Percentiles rank a stretch among this genome's conserved stretches.
These are phyloP conservation scores for Heliconius melpomene DNA, from an alignment of 1,140 invertebrate species.

Conservation along the genomic window DNA sequence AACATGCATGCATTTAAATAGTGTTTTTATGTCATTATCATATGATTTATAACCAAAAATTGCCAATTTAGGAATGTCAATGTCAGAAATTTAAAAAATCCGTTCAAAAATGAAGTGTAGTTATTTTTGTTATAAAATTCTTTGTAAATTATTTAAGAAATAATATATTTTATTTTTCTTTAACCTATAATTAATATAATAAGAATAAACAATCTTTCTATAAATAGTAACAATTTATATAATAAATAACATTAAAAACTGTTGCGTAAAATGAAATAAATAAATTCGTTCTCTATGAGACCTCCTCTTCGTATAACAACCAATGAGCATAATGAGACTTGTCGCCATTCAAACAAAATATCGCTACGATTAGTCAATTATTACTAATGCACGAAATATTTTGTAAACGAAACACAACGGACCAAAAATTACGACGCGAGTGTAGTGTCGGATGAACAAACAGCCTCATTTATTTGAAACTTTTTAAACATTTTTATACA, in stretches of 20 bases:
- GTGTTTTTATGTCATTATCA: neutral
- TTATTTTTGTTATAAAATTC: too few species aligned
- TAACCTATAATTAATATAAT: neutral
- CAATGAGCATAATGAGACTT: slow-evolving; percentile 54
- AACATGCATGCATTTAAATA: neutral
- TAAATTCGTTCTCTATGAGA: slow-evolving; percentile 38
- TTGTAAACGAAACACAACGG: slow-evolving; percentile 56
- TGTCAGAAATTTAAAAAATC: neutral
- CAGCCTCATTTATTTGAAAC: slow-evolving; percentile 67
- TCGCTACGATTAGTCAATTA: slow-evolving; percentile 54
- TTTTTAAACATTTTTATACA: slow-evolving; percentile 68
- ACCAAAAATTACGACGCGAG: slow-evolving; percentile 72
- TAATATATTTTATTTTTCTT: too few species aligned
- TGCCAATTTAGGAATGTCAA: neutral
- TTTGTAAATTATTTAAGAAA: too few species aligned
- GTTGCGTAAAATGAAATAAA: slow-evolving; percentile 38
- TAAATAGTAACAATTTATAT: neutral
- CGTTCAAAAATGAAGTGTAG: neutral
- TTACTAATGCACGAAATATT: slow-evolving; percentile 73
- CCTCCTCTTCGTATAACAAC: slow-evolving; percentile 31
- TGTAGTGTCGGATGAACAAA: slow-evolving; percentile 60
- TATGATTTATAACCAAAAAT: neutral
- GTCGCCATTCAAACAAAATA: slow-evolving; percentile 15
- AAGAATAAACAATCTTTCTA: too few species aligned
- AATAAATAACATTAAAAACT: neutral